A percentile compares a stretch with the other conserved stretches of the same genome.
Evolutionary conservation across 2,113 vertebrate genomes (phyloP).

Genomic region (Elaphurus davidianus): DNA sequence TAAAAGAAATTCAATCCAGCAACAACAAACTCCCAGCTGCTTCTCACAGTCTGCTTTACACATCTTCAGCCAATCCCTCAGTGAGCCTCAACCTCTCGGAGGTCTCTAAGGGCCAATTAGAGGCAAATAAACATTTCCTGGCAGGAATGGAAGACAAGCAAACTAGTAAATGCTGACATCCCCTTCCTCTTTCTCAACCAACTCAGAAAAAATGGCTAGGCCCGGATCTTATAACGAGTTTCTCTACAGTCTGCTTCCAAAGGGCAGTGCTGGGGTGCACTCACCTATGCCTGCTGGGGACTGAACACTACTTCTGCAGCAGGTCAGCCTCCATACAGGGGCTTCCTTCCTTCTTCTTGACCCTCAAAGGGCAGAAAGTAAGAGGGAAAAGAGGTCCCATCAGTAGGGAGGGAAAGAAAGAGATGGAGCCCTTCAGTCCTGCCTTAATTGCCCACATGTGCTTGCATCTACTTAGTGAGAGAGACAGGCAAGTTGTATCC

Average conservation of each 20-base stretch:
- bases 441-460: constrained; percentile 22
- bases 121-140: constrained; percentile 72
- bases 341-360: not conserved
- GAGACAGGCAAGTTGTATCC: constrained; percentile 22
- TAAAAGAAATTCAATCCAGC: constrained; percentile 62
- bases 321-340: not conserved
- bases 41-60: constrained; percentile 61
- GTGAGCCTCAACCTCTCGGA: constrained; percentile 54
- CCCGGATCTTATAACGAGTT: not conserved
- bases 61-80: constrained; percentile 35
- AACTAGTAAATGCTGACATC: constrained; percentile 56
- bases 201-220: constrained; percentile 17
- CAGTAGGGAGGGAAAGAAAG: not conserved
- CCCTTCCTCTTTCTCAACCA: constrained; percentile 33
- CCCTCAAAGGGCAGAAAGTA: not conserved
- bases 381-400: not conserved
- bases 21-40: constrained; percentile 64
- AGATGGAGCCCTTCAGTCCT: constrained; percentile 61
- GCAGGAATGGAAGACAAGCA: constrained; percentile 65
- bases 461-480: constrained; percentile 23
- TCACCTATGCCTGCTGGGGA: not conserved
- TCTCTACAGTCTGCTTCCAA: constrained; percentile 26
- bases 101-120: constrained; percentile 72
- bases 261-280: not conserved
- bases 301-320: not conserved